Base-by-base conservation (phyloP, 2,888 invertebrate genomes). In the Hyles lineata region DNA sequence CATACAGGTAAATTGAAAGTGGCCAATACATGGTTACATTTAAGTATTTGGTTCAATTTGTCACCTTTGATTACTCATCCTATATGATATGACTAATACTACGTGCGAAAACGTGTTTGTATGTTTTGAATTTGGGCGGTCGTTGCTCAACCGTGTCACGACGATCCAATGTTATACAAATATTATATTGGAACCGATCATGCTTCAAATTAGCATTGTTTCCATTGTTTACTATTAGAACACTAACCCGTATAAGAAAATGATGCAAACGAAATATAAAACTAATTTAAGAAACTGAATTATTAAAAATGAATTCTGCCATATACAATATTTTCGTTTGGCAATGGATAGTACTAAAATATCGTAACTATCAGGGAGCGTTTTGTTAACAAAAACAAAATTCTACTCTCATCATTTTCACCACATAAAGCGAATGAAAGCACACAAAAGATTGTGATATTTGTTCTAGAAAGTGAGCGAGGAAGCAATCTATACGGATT, bases 121-220 rank as follows among this genome's bases (percentile, higher is more conserved):
- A n/a, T 50, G 67, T 67, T 67, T 67, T 67, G 67, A 67, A 43
- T 63, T 67, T 43, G 50, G 50, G 7, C 67, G 60, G 25, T 60
- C 25, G 43, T 67, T 67, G 50, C 67, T 50, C 43, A 67, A 50
- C 50, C 67, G 17, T 67, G 67, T 23, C 55, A 55, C 55, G 52
- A 55, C 19, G 17, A 23, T 67, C 17, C 17, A 50, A 50, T 50
- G 15, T 50, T 55, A 55, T n/a, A 55, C 55, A 55, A 55, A n/a
- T 55, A n/a, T 55, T 17, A 61, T 61, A 61, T 32, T 19, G 32
- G 29, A 61, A 19, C 29, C 32, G 19, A 61, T 61, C 61, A 61
- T 61, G 61, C 25, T 19, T 61, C 29, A 29, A 61, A 61, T 61
- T 61, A 17, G 61, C 17, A 61, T 61, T 61, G 29, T 61, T 61